phyloP scores from a whole-genome alignment of 2,113 vertebrate species.

The Peromyscus californicus region DNA sequence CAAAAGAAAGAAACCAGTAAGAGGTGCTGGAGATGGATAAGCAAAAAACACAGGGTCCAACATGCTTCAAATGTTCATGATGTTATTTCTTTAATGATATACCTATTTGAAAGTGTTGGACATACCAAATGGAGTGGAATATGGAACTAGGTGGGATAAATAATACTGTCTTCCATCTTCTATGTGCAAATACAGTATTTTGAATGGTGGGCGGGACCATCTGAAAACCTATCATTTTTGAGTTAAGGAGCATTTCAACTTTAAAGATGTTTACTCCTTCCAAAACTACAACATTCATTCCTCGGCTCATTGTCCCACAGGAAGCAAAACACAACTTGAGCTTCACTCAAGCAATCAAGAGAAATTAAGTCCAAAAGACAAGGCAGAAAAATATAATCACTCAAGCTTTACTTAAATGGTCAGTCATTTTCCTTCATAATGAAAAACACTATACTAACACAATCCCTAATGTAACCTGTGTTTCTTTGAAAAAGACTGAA shows the following conservation, averaged over 20 bases:
- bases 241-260: slow-evolving; percentile 39
- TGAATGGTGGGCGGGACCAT: neutral
- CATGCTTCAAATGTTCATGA: neutral
- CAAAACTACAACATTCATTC: slow-evolving; percentile 16
- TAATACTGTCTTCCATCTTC: slow-evolving; percentile 1
- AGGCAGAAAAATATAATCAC: slow-evolving; percentile 74
- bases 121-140: neutral
- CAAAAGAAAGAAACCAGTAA: slow-evolving; percentile 63
- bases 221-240: slow-evolving; percentile 38
- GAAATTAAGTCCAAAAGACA: slow-evolving; percentile 46
- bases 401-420: slow-evolving; percentile 81
- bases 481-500: slow-evolving; percentile 84
- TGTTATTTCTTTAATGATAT: slow-evolving; percentile 35
- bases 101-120: neutral
- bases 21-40: neutral
- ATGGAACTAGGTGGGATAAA: neutral
- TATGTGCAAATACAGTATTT: neutral
- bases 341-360: neutral
- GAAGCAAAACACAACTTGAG: slow-evolving; percentile 48
- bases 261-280: neutral
- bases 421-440: slow-evolving; percentile 83
- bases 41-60: slow-evolving; percentile 55
- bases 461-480: slow-evolving; percentile 75
- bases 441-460: slow-evolving; percentile 80
- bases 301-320: slow-evolving; percentile 7